These are phyloP conservation scores for Lacerta agilis DNA, from an alignment of 2,797 vertebrate genomes.

Conservation along the genomic window DNA sequence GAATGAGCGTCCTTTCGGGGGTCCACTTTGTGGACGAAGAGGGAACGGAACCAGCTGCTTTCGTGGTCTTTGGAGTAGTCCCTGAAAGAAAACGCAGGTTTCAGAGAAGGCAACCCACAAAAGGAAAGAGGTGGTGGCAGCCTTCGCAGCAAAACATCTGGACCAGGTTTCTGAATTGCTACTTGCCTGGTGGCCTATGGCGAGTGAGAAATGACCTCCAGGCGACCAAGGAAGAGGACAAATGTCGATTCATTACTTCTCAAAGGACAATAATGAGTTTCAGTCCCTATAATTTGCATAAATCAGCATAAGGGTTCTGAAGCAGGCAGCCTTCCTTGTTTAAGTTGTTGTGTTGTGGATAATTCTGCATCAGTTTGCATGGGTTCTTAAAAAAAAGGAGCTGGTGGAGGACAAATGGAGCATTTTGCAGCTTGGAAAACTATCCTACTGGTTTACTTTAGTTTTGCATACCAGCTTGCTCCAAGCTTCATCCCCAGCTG, in stretches of 20 bases:
- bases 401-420: too few species aligned
- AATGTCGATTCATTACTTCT: background rate
- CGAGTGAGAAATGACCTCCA: background rate
- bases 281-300: background rate
- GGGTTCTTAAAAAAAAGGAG: too few species aligned
- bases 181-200: background rate
- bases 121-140: too few species aligned
- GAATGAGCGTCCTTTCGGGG: conserved; percentile 96
- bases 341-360: too few species aligned
- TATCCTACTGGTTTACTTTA: too few species aligned
- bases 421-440: too few species aligned
- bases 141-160: background rate
- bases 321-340: background rate
- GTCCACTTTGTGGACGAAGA: conserved; percentile 93
- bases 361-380: too few species aligned
- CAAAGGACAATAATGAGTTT: background rate
- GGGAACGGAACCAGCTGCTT: conserved; percentile 92
- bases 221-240: background rate
- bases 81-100: conserved; percentile 64
- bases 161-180: background rate
- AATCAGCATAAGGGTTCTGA: background rate
- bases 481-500: too few species aligned
- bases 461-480: too few species aligned
- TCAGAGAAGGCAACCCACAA: background rate
- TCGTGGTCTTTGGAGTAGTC: conserved; percentile 83